phyloP scores from a whole-genome alignment of 2,113 vertebrate genomes.

The Malurus cyaneus region DNA sequence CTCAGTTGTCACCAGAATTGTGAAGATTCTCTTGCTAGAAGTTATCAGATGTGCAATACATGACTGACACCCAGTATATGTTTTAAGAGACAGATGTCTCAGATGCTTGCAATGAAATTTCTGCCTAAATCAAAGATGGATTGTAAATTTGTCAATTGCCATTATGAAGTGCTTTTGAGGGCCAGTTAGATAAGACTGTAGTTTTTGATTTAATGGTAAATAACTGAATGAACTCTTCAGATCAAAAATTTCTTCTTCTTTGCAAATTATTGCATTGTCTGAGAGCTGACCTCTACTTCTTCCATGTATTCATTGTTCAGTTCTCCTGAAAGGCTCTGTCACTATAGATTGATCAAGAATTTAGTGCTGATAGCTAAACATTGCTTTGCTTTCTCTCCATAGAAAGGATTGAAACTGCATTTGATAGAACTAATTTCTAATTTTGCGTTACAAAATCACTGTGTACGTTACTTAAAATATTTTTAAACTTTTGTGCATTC shows the following conservation, averaged over 20 bases:
- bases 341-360: not conserved
- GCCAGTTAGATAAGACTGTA: not conserved
- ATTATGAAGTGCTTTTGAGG: not conserved
- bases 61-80: rapidly evolving
- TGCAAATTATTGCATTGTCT: not conserved
- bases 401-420: not conserved
- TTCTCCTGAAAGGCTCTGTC: not conserved
- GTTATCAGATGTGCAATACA: not conserved
- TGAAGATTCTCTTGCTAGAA: not conserved
- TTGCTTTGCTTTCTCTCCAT: not conserved
- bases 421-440: not conserved
- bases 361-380: not conserved
- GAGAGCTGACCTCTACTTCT: not conserved
- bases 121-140: not conserved
- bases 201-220: not conserved
- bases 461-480: not conserved
- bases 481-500: not conserved
- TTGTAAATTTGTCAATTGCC: not conserved
- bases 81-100: not conserved
- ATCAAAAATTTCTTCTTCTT: not conserved
- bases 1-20: not conserved
- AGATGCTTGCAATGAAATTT: not conserved
- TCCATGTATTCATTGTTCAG: not conserved
- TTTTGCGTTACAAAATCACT: not conserved
- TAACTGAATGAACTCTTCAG: not conserved